Conservation (phyloP, 1,140 invertebrate species). For the Brachionus koreanus region DNA sequence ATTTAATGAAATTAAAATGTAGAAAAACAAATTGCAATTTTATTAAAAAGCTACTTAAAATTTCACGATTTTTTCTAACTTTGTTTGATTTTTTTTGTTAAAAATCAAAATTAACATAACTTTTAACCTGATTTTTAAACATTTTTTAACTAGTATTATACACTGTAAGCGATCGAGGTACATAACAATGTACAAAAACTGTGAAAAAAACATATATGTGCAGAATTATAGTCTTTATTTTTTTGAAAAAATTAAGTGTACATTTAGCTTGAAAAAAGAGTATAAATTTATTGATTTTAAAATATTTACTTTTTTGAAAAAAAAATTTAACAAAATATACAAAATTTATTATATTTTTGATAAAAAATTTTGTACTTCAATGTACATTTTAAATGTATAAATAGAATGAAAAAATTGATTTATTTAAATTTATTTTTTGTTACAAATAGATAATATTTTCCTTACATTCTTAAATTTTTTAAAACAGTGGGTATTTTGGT, state of each 20-base stretch:
- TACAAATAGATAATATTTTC: neutral
- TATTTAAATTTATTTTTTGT: neutral
- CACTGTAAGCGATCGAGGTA: neutral
- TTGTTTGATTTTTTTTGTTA: neutral
- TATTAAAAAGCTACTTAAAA: neutral
- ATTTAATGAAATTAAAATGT: neutral
- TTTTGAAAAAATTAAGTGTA: neutral
- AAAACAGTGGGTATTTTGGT: neutral
- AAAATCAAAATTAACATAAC: neutral
- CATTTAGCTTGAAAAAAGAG: neutral
- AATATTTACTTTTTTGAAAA: too few relatives aligned
- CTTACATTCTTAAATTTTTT: neutral
- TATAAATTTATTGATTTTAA: neutral
- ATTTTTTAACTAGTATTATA: too few relatives aligned
- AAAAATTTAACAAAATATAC: too few relatives aligned
- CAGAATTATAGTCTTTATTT: neutral
- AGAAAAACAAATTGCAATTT: neutral
- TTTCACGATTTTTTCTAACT: neutral
- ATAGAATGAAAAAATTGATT: neutral
- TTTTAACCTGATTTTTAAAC: neutral
- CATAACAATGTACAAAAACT: neutral
- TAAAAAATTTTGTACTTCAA: neutral
- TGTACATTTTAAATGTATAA: neutral
- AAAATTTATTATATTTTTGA: neutral
- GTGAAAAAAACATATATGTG: neutral